Evolutionary conservation across 1,140 invertebrate species (phyloP).

Genomic region (Conopomorpha cramerella): DNA sequence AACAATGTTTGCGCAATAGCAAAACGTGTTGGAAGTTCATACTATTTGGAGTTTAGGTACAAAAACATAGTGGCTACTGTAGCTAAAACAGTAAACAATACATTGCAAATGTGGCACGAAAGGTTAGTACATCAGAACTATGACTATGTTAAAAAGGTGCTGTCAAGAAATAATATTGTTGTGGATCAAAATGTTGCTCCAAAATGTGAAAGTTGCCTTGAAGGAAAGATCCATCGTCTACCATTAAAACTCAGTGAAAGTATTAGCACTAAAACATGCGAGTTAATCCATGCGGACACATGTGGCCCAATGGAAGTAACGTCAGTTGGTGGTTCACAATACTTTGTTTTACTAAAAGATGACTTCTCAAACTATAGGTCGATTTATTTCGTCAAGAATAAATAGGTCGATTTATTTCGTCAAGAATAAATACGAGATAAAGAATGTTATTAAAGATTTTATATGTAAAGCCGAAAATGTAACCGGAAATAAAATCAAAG

Average conservation of each 20-base stretch:
- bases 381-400: slow-evolving; percentile 13
- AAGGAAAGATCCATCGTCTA: slow-evolving; percentile 25
- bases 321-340: slow-evolving; percentile 14
- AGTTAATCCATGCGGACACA: slow-evolving; percentile 13
- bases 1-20: slow-evolving; percentile 3
- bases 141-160: slow-evolving; percentile 15
- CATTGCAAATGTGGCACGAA: too few species aligned
- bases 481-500: slow-evolving; percentile 17
- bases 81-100: slow-evolving; percentile 4
- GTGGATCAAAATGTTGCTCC: slow-evolving; percentile 7
- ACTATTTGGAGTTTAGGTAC: slow-evolving; percentile 3
- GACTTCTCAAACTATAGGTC: slow-evolving; percentile 18
- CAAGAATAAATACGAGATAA: slow-evolving; percentile 4
- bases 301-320: slow-evolving; percentile 13
- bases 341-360: slow-evolving; percentile 11
- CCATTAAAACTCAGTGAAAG: slow-evolving; percentile 14
- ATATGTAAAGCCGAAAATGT: slow-evolving; percentile 12
- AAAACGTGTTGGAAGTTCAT: neutral
- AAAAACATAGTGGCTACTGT: slow-evolving; percentile 1
- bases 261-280: slow-evolving; percentile 4
- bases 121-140: slow-evolving; percentile 24
- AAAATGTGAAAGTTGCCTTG: slow-evolving; percentile 20
- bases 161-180: slow-evolving; percentile 4
- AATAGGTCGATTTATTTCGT: too few species aligned
- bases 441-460: slow-evolving; percentile 2